Evolutionary conservation across 2,797 vertebrate genomes (phyloP), one percentile per base, ranked within the genome.

Genomic region (Centroberyx gerrardi): DNA sequence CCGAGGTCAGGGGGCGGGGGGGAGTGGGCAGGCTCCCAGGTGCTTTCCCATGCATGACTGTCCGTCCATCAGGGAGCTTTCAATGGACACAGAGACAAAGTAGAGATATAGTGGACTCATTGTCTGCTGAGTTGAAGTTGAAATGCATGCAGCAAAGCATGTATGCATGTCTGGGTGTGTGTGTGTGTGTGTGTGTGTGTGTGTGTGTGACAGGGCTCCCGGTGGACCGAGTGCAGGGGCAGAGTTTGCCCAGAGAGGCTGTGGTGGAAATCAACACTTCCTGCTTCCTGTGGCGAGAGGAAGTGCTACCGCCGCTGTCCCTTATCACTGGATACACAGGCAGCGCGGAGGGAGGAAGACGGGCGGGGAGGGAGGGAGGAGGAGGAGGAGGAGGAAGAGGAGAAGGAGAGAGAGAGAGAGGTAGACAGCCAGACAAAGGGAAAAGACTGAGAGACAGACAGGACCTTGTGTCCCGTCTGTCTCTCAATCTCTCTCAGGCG

Each of bases 231-330:
- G 68, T 0, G 5, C 72, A 58, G 29, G 33, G 55, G 33, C 55
- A 74, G 63, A 68, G 74, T 82, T 89, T 85, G 76, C 71, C 80
- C 84, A 65, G 73, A 69, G 74, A 80, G 80, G 55, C 69, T 62
- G 77, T 10, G 8, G 62, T 88, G 86, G 87, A 93, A 93, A 90
- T 85, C 84, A 88, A 84, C 78, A 82, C 86, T 93, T 93, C 93
- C 93, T 92, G 90, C 93, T 97, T 98, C 97, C 97, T 97, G 96
- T 92, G 91, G 93, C 81, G 78, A 96, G 88, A 96, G 96, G 97
- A 97, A 96, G 95, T 93, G 93, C 95, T 95, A 96, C 95, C 89
- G 94, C 95, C 80, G 92, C 86, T 89, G 93, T 93, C 92, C 88
- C 90, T 92, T 96, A 97, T 97, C 96, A 92, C 87, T 88, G 85